Conservation (phyloP, 2,797 vertebrate genomes). For the Spinus pinus region DNA sequence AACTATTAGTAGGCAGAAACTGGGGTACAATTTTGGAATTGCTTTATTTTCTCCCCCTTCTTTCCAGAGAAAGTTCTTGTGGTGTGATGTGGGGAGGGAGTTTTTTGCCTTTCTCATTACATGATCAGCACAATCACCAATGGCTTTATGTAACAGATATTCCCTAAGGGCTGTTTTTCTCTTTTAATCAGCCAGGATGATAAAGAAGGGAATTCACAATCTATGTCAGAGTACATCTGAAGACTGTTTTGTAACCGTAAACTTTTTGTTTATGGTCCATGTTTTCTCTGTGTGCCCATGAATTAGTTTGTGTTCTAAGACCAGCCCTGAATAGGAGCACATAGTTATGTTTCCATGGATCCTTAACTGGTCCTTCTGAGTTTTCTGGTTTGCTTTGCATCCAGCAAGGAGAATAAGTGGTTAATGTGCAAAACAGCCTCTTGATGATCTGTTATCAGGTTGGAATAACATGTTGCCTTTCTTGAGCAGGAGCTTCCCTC, state of each 20-base stretch:
- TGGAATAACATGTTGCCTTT: neutral
- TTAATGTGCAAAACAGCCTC: neutral
- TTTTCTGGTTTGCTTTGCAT: neutral
- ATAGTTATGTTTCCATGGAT: neutral
- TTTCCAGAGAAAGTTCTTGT: neutral
- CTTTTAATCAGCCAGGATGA: neutral
- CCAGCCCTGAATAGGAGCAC: neutral
- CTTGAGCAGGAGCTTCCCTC: neutral
- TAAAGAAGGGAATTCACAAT: neutral
- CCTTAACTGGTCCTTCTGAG: neutral
- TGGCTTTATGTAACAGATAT: neutral
- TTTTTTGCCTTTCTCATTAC: neutral
- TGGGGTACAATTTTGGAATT: neutral
- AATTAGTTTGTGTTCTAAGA: neutral
- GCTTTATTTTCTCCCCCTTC: neutral
- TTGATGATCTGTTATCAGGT: neutral
- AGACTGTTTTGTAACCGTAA: neutral
- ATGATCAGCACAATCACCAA: neutral
- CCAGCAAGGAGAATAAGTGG: neutral
- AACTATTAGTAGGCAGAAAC: neutral
- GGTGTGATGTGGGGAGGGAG: accelerated
- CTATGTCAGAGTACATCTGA: neutral
- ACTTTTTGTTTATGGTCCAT: neutral
- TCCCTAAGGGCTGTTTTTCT: neutral
- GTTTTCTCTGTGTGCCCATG: neutral